Evolutionary conservation across 2,113 vertebrate genomes (phyloP), one percentile per base, ranked within the genome.

Genomic region (Muscicapa adusta): DNA sequence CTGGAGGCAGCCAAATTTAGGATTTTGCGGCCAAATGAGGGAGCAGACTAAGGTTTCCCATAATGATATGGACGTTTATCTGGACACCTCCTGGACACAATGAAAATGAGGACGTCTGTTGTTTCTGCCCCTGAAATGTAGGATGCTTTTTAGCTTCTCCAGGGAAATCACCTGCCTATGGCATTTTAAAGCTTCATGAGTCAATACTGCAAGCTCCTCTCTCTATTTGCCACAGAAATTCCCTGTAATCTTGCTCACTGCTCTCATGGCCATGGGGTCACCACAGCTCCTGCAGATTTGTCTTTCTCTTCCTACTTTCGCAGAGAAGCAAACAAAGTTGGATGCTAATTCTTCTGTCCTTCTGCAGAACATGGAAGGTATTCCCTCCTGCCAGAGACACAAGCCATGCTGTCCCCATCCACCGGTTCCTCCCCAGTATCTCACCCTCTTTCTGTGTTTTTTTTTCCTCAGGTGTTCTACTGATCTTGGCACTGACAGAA

Each of bases 401-500:
- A 33, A 76, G 65, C 20, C 1, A 0, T n/a, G 51, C 17, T 2
- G 0, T 88, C 51, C 31, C 7, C 15, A 38, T 36, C 53, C 0
- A 0, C 51, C 5, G 1, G 17, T 78, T 18, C 25, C 15, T 88
- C 40, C 6, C 48, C 29, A n/a, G 23, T 23, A 28, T 66, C 71
- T 93, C 43, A 92, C 36, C 25, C 48, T 92, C 70, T 94, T 79
- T 92, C n/a, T 93, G 12, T 93, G 40, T 62, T 91, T 67, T 70
- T 91, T 70, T 86, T 56, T 8, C 47, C 61, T 82, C 85, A 99
- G 99, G 98, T 98, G 97, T 99, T 98, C 97, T 99, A 97, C 98
- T 98, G 96, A 98, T 98, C 98, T 98, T 99, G 98, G 98, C 98
- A 96, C 98, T 98, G 98, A 98, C 98, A 84, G 98, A 98, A 98